phyloP scores from a whole-genome alignment of 2,113 vertebrate genomes.

The Stegostoma tigrinum region DNA sequence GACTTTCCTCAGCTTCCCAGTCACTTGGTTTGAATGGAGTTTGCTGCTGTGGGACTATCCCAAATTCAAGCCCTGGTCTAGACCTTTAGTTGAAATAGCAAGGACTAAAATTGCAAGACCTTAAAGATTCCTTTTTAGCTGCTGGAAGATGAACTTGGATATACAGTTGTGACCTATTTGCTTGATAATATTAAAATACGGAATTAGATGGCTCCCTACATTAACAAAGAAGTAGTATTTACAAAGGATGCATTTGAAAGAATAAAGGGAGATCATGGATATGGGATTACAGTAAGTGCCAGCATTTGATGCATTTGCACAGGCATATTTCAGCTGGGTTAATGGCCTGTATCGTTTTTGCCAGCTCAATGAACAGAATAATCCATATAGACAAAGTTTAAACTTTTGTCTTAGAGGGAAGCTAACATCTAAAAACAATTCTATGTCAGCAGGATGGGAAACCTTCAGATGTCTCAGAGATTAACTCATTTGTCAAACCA shows the following conservation, averaged over 20 bases:
- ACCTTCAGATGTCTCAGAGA: background rate
- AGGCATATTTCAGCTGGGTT: background rate
- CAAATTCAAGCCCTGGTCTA: background rate
- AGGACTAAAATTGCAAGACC: background rate
- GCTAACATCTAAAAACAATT: background rate
- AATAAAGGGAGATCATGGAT: background rate
- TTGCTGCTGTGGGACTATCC: background rate
- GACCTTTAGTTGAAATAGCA: background rate
- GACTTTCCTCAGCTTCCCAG: background rate
- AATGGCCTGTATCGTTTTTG: background rate
- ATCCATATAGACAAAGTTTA: background rate
- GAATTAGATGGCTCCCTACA: background rate
- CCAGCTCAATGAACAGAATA: background rate
- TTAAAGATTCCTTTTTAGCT: no score
- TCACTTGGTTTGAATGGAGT: background rate
- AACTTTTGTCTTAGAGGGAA: background rate
- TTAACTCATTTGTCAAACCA: no score
- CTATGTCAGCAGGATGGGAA: background rate
- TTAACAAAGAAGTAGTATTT: background rate
- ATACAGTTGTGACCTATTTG: background rate
- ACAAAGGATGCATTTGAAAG: background rate
- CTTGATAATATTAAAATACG: background rate
- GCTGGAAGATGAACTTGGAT: background rate
- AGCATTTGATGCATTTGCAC: background rate
- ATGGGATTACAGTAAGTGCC: background rate